A percentile compares a stretch with the other conserved stretches of the same genome.
These are phyloP conservation scores for Ctenoplectra terminalis DNA, from an alignment of 1,140 invertebrate species.

Conservation along the genomic window DNA sequence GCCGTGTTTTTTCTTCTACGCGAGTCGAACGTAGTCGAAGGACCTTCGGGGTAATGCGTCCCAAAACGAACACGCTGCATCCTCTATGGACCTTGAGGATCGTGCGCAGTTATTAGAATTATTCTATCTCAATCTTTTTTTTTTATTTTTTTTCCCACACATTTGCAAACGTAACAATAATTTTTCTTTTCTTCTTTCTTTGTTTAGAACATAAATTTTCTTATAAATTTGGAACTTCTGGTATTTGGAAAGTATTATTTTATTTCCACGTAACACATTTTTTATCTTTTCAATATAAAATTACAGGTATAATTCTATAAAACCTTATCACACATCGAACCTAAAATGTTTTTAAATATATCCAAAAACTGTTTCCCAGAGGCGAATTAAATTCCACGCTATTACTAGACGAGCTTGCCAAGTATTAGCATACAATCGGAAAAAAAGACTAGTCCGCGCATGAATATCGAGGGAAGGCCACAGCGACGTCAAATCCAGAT, in stretches of 20 bases:
- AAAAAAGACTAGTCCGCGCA: constrained; percentile 28
- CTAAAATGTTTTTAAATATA: neutral
- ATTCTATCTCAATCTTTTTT: too few relatives aligned
- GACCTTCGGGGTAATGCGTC: constrained; percentile 21
- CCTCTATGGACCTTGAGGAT: constrained; percentile 2
- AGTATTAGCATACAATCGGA: constrained; percentile 51
- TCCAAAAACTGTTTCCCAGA: neutral
- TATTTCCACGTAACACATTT: too few relatives aligned
- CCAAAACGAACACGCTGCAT: constrained; percentile 17
- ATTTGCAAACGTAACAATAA: too few relatives aligned
- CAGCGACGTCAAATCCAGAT: constrained; percentile 48
- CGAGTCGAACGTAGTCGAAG: constrained; percentile 16
- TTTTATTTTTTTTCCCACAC: too few relatives aligned
- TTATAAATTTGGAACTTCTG: too few relatives aligned
- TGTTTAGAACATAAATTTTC: too few relatives aligned
- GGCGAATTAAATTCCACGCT: constrained; percentile 14
- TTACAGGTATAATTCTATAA: too few relatives aligned
- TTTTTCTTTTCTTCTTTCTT: too few relatives aligned
- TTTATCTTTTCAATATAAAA: too few relatives aligned
- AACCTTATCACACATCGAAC: neutral
- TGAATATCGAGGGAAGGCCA: constrained; percentile 19
- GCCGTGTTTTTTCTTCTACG: constrained; percentile 46
- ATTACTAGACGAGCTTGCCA: constrained; percentile 28
- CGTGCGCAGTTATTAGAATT: constrained; percentile 5
- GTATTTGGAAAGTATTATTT: too few relatives aligned